Evolutionary conservation across 2,888 invertebrate species (phyloP), one percentile per base, ranked within the genome.

Genomic region (Ichneumoninae sp.): DNA sequence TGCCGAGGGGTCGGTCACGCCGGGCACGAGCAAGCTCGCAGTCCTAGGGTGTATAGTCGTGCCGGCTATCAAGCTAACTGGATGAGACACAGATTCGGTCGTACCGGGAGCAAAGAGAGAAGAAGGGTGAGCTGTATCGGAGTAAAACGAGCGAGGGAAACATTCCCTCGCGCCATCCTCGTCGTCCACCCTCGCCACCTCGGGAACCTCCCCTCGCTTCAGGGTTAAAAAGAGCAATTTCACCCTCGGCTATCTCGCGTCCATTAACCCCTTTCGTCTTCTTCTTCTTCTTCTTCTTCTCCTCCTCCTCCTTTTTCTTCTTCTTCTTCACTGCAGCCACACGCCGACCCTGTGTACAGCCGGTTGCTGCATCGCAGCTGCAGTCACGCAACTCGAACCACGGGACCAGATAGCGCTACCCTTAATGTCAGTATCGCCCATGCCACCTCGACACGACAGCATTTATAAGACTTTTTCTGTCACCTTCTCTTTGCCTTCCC

Each of bases 31-130:
- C 36, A 73, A 83, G 76, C 76, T 77, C 63, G 13, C 36, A 63
- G 63, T 69, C 52, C 33, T 40, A n/a, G 36, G 77, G 74, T 50
- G 57, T 70, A 66, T 57, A 68, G 47, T 57, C 66, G 75, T 75
- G 82, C 78, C 63, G 60, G 78, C 87, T 83, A 85, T 88, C 82
- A 83, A 86, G 86, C 81, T 88, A 87, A 88, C 86, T 86, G 83
- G 86, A 88, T 87, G 87, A 86, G 85, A 87, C 86, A 85, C 80
- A 78, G 83, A 87, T 88, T 88, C 84, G 84, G 76, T 88, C 83
- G 82, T 86, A 81, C 74, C 76, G 77, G 74, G 69, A 50, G 54
- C 44, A 77, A 65, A 65, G 75, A 33, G 76, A 60, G 70, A 50
- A 30, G 70, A 50, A 44, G 16, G 44, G 44, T 16, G 44, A 40